These are phyloP conservation scores for Idaea biselata DNA, from an alignment of 2,888 invertebrate genomes.

Conservation along the genomic window DNA sequence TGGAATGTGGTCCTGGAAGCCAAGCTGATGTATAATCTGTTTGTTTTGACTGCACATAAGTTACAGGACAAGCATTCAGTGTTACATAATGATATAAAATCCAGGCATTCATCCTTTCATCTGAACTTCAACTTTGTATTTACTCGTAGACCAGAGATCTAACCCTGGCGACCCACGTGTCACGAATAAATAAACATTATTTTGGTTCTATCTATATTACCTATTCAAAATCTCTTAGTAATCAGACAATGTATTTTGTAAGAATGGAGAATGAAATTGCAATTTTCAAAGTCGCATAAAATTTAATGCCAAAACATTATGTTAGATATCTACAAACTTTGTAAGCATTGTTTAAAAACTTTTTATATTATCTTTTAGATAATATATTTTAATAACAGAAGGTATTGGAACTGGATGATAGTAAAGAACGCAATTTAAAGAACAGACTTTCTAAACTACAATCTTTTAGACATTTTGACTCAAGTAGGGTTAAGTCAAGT, in stretches of 20 bases:
- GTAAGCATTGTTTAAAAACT: background rate
- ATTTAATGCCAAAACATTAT: background rate
- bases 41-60: background rate
- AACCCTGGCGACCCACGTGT: too few relatives aligned
- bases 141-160: too few relatives aligned
- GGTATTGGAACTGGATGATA: background rate
- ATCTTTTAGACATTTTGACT: too few relatives aligned
- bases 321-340: background rate
- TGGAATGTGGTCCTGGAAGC: background rate
- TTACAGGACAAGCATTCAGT: background rate
- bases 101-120: too few relatives aligned
- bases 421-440: too few relatives aligned
- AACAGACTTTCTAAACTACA: too few relatives aligned
- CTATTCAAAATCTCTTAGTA: background rate
- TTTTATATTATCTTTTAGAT: background rate
- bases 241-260: background rate
- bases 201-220: background rate
- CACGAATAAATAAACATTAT: background rate
- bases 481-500: too few relatives aligned
- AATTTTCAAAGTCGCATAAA: conserved; percentile 1
- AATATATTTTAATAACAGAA: background rate
- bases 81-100: too few relatives aligned
- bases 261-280: background rate
- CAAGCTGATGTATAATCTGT: background rate
- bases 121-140: too few relatives aligned